Base-by-base conservation (phyloP, 2,888 invertebrate species). In the Eupithecia centaureata region DNA sequence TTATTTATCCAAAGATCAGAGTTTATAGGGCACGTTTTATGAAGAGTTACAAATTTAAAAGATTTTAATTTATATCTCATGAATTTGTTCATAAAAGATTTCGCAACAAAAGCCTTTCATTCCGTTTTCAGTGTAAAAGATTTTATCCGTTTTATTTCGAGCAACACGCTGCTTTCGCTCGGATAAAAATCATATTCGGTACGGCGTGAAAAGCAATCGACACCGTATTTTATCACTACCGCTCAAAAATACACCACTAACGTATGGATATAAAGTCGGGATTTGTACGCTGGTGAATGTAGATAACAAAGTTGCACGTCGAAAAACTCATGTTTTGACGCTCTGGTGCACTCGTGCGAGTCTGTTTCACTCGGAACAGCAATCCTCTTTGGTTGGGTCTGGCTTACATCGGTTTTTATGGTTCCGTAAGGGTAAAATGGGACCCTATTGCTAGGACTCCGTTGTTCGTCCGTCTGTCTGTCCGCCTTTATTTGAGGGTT, bases 171-270 rank as follows among this genome's bases (percentile, higher is more conserved):
- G 85, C 86, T 88, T 88, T 89, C 87, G 83, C 85, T 80, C 76
- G 76, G 80, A 86, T 86, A 80, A 87, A 87, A 74, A 89, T 88
- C 85, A 86, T 86, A 87, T 85, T 84, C 83, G 78, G 77, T 76
- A 78, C 78, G 77, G 77, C 79, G 83, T 84, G 82, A 85, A 88
- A 85, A 84, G 83, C 83, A 82, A 86, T 86, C 82, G 81, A 82
- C 82, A 80, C 81, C 76, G 73, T 72, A 68, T 64, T n/a, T 62
- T 61, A 33, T 51, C 35, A 52, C 52, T 66, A 60, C 57, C 72
- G 71, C 59, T 61, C 65, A 27, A 77, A 71, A 74, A 68, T 69
- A 42, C 38, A 59, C 73, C 77, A 71, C 83, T 73, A 65, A 7
- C 0, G 4, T 47, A 18, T 32, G 15, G 52, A n/a, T 22, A 75